Conservation (phyloP, 2,113 vertebrate genomes). For the Notothenia rossii region DNA sequence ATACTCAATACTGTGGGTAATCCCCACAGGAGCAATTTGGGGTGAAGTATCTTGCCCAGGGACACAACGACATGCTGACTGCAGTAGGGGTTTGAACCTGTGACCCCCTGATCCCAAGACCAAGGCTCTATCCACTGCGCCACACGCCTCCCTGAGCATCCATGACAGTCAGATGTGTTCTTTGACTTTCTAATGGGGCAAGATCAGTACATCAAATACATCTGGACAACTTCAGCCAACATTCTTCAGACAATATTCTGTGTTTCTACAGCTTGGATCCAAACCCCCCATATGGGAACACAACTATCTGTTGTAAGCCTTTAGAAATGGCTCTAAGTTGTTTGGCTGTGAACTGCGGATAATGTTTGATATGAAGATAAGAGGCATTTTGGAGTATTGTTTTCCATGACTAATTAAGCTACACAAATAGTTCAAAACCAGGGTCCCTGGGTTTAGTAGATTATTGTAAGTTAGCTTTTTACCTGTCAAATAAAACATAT, state of each 20-base stretch:
- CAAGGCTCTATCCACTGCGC: too few relatives aligned
- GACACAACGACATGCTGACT: too few relatives aligned
- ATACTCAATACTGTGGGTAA: too few relatives aligned
- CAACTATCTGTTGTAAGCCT: neutral
- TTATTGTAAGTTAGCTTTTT: neutral
- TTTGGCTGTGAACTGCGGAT: neutral
- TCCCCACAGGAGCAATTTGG: too few relatives aligned
- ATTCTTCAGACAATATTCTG: neutral
- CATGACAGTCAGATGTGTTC: neutral
- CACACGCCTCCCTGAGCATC: neutral
- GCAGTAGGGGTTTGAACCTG: too few relatives aligned
- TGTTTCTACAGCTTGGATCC: slow-evolving; percentile 5
- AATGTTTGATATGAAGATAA: neutral
- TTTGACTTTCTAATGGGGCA: neutral
- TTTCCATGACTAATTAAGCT: neutral
- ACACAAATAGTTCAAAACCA: neutral
- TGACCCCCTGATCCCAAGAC: too few relatives aligned
- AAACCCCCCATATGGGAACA: slow-evolving; percentile 19
- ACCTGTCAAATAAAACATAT: neutral
- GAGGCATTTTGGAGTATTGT: neutral
- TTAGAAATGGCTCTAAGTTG: slow-evolving; percentile 3
- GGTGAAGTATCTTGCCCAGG: too few relatives aligned
- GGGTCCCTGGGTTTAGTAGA: neutral
- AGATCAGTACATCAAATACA: neutral
- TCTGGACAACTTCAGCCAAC: slow-evolving; percentile 7